Evolutionary conservation across 2,888 invertebrate species (phyloP).

Genomic region (Cyaniris semiargus): DNA sequence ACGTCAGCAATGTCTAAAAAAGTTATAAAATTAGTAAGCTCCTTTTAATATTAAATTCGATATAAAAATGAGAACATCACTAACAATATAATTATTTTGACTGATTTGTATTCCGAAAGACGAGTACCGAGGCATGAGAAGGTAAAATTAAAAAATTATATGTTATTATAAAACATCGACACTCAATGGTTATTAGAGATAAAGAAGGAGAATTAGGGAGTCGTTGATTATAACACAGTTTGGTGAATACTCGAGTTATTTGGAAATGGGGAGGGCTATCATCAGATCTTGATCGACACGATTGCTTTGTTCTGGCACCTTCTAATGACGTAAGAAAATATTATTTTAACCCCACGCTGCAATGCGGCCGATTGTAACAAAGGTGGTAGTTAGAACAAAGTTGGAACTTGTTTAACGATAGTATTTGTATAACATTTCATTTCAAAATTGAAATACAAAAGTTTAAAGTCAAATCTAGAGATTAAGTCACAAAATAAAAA

Average conservation of each 20-base stretch:
- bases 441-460: not conserved
- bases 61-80: not conserved
- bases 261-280: slow-evolving; percentile 66
- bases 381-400: not conserved
- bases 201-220: slow-evolving; percentile 75
- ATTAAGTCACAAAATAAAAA: not conserved
- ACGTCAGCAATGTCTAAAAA: too few relatives aligned
- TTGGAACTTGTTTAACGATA: not conserved
- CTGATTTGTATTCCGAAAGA: slow-evolving; percentile 21
- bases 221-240: slow-evolving; percentile 73
- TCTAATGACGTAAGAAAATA: slow-evolving; percentile 26
- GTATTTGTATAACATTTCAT: not conserved
- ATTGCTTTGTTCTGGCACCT: slow-evolving; percentile 63
- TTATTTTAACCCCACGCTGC: not conserved
- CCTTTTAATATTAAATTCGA: not conserved
- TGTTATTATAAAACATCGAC: slow-evolving; percentile 77
- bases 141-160: slow-evolving; percentile 59
- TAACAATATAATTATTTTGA: slow-evolving; percentile 33
- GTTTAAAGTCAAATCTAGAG: not conserved
- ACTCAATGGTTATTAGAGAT: slow-evolving; percentile 76
- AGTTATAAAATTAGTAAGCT: not conserved
- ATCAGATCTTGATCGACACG: slow-evolving; percentile 64
- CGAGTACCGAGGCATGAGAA: not conserved
- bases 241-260: slow-evolving; percentile 71
- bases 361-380: not conserved